Percentiles rank a stretch among this genome's conserved stretches.
Evolutionary conservation across 2,888 invertebrate genomes (phyloP).

Genomic region (Phoronis australis): DNA sequence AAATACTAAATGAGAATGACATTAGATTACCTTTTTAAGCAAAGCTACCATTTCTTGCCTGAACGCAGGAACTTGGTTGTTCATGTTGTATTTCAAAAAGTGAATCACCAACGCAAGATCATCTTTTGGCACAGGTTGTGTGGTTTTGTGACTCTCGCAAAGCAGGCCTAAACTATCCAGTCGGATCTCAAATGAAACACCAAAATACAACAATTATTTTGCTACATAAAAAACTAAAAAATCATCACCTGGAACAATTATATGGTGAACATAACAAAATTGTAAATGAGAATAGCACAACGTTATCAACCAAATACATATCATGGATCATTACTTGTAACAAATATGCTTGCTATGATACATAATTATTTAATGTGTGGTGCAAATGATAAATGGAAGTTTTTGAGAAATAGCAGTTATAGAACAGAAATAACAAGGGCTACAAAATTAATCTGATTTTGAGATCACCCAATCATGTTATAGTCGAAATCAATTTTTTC

Average conservation of each 20-base stretch:
- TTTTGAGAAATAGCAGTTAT: no score
- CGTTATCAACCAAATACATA: no score
- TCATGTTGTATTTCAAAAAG: constrained; percentile 67
- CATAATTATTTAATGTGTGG: no score
- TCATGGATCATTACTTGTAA: no score
- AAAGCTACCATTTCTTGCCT: constrained; percentile 66
- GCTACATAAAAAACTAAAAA: not conserved
- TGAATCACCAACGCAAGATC: constrained; percentile 64
- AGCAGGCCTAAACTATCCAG: constrained; percentile 66
- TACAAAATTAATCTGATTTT: no score
- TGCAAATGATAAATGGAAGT: no score
- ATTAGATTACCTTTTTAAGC: constrained; percentile 71
- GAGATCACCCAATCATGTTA: no score
- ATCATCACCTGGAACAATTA: not conserved
- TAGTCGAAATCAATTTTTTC: no score
- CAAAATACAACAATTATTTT: not conserved
- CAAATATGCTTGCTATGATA: no score
- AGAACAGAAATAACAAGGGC: no score
- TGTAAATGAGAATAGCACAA: no score
- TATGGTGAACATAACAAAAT: not conserved
- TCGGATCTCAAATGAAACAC: constrained; percentile 58
- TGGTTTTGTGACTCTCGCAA: constrained; percentile 68
- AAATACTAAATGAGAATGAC: no score
- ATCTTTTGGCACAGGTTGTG: constrained; percentile 60
- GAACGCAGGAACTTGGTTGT: constrained; percentile 64